Evolutionary conservation across 2,113 vertebrate genomes (phyloP), one percentile per base, ranked within the genome.

Genomic region (Brevimyrus niger): DNA sequence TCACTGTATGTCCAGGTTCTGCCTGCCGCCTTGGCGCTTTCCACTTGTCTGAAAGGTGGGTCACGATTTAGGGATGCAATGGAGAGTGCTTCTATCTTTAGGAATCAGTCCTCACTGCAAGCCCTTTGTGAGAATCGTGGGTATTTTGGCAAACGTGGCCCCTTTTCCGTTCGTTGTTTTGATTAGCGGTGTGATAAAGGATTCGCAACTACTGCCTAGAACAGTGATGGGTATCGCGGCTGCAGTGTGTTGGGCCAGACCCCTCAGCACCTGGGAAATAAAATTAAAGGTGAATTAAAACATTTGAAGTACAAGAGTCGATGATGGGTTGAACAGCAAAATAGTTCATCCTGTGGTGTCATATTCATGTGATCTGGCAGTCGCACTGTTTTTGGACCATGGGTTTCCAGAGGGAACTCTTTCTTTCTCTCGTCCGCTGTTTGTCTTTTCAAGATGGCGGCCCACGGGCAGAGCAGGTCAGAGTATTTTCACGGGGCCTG

Each of bases 401-500:
- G 90, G 87, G 85, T 90, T 93, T 93, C 89, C 88, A 89, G 48
- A 31, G 31, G 61, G 91, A 91, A 88, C n/a, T 65, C 58, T 61
- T 23, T 65, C 58, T 65, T 9, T 9, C 23, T 61, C n/a, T 76
- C 73, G 42, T 80, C 73, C 44, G 2, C 46, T 84, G 82, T 94
- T 95, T 94, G 92, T 94, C 92, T 91, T 94, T 92, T 93, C 55
- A 89, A 95, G 95, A 93, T 90, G 86, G 92, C 92, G 87, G 91
- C 90, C 90, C 84, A 90, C 0, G 93, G 94, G 93, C 94, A 19
- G 90, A 95, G 93, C 94, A 92, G 85, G 0, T 98, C 97, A 42
- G 96, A 96, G 94, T 97, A 98, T 96, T 97, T 97, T 96, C 94
- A 96, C 92, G 94, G 91, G 92, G 90, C 84, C 91, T 94, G 94